Base-by-base conservation (phyloP, 1,140 invertebrate species). In the Rhagoletis zephyria region DNA sequence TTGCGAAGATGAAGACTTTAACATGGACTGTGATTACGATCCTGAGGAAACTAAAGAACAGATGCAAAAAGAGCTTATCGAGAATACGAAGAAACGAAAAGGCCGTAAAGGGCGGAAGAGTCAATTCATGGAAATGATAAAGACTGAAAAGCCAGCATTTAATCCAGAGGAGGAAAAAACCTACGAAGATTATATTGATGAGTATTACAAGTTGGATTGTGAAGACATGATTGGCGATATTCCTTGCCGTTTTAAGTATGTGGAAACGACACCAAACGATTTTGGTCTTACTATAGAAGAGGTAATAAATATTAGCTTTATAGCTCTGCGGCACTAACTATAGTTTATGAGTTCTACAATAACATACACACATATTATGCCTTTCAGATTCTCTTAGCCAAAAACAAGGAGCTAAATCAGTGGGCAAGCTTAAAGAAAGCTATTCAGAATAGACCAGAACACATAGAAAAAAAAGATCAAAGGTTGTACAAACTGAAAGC, bases 401-500 rank as follows among this genome's bases (percentile, higher is more conserved):
- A 98, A 91, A 98, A 99, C 91, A 96, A 95, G 90, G 98, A 99
- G 93, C 94, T 99, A 4, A 99, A 99, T 91, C 95, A 95, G 89
- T 99, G 98, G 98, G 97, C 96, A 90, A 97, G 98, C 1, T 93
- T 99, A 3, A 98, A 98, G 93, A 98, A 97, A 93, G 96, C 97
- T 10, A 94, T 96, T n/a, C 96, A 97, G 91, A 95, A 96, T 89
- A 95, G 97, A 70, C 94, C 96, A 0, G 95, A 97, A 12, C 94
- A 97, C 86, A 95, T 96, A 56, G 98, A 99, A 93, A 94, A 94
- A 88, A 96, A 96, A 87, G 98, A 99, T 89, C 94, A 96, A 51
- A 95, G 95, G 88, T 95, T 95, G 1, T 99, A 96, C 92, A 92
- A 95, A 87, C 94, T 95, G 87, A 98, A 97, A 93, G 95, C 95